phyloP scores from a whole-genome alignment of 1,140 invertebrate species.

The Drosophila dunni region DNA sequence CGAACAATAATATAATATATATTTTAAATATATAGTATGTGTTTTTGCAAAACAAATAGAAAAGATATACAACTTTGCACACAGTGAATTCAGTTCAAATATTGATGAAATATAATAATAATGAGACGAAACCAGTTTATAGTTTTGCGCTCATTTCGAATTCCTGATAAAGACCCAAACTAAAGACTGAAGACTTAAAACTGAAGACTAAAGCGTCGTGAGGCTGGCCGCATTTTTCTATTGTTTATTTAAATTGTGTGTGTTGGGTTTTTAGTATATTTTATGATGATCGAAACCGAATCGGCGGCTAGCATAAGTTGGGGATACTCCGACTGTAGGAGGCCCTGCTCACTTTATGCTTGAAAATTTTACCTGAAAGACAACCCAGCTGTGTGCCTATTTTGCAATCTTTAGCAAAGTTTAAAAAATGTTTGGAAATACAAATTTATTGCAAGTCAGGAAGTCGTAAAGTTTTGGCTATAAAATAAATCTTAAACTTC shows the following conservation, averaged over 20 bases:
- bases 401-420: too few relatives aligned
- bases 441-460: too few relatives aligned
- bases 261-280: conserved; percentile 34
- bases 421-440: too few relatives aligned
- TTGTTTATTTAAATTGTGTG: conserved; percentile 35
- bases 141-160: conserved; percentile 58
- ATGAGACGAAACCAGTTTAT: conserved; percentile 63
- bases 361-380: not conserved
- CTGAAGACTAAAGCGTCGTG: conserved; percentile 1
- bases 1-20: conserved; percentile 24
- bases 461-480: too few relatives aligned
- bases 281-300: conserved; percentile 22
- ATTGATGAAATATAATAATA: conserved; percentile 40
- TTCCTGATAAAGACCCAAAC: conserved; percentile 56
- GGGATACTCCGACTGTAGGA: too few relatives aligned
- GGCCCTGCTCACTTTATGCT: conserved; percentile 39
- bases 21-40: not conserved
- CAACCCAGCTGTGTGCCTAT: too few relatives aligned
- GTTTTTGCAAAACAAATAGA: conserved; percentile 29
- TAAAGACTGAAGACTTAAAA: not conserved
- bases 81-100: conserved; percentile 29
- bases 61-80: conserved; percentile 6
- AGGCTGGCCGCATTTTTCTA: conserved; percentile 44
- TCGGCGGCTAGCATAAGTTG: conserved; percentile 40
- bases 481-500: too few relatives aligned